Evolutionary conservation across 2,113 vertebrate genomes (phyloP), one percentile per base, ranked within the genome.

Genomic region (Dipodomys ordii): DNA sequence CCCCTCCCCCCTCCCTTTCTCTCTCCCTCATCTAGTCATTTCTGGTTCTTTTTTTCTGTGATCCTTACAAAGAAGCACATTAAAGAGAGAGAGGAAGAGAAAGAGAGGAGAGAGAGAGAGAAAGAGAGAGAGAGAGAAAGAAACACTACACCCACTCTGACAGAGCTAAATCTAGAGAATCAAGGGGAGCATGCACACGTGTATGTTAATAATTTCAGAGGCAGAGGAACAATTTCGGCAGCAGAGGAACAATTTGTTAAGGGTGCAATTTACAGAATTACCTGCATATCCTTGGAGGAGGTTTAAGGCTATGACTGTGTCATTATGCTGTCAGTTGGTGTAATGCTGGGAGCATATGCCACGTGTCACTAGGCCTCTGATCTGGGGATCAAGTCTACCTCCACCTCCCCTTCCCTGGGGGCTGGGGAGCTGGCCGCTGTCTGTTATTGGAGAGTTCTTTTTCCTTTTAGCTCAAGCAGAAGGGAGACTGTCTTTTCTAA

Each of bases 21-120:
- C 64, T 57, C 57, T 77, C 57, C 92, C 83, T 73, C 46, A 22
- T 80, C 68, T 67, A 83, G 39, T 74, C 76, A 15, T 85, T 83
- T 88, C 87, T 80, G 68, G n/a, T 65, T 22, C 35, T 64, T 81
- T 73, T 85, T 72, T 62, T 68, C 74, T 60, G 65, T 83, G 53
- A 16, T 95, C 80, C 76, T 92, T 44, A 76, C 74, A 93, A 88
- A 96, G 82, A 72, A 85, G 28, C 23, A 68, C 68, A 23, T 46
- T 80, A 64, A 64, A 88, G 85, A 79, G 49, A 53, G 12, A 53
- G 49, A 53, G 49, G 49, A 53, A 57, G 15, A 57, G 53, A 57
- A 57, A 73, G 81, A 89, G 73, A 60, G 85, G 12, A 11, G 49
- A 49, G 12, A 49, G 49, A 49, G 49, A 57, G 15, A 57, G 53